Conservation (phyloP, 92 coral and sea anemone species). For the Porites rus region DNA sequence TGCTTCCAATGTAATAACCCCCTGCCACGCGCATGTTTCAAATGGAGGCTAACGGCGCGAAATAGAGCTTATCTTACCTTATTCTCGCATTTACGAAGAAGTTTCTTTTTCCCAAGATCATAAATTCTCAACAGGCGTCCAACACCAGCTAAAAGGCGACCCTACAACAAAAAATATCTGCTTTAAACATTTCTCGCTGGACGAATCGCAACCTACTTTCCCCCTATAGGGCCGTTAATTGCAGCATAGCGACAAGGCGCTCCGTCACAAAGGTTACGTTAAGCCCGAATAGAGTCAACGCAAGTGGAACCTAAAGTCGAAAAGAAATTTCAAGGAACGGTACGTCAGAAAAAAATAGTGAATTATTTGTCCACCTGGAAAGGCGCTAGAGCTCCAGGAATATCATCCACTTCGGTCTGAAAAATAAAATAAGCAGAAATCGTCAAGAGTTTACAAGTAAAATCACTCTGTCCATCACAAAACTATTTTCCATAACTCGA, state of each 20-base stretch:
- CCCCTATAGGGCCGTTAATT: no score
- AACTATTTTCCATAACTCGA: background rate
- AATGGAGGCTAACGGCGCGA: no score
- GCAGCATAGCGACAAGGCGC: no score
- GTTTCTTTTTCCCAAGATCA: constrained; percentile 96
- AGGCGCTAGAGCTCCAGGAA: constrained; percentile 91
- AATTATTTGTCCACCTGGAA: constrained; percentile 80
- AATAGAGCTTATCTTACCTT: constrained; percentile 61
- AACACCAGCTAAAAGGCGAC: constrained; percentile 94
- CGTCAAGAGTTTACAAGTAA: background rate
- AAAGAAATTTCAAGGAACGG: no score
- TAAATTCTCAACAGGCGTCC: constrained; percentile 93
- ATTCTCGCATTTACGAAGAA: constrained; percentile 97
- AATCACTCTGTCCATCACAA: background rate
- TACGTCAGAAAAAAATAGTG: no score
- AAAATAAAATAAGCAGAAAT: background rate
- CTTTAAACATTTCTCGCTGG: background rate
- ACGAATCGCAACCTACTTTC: background rate
- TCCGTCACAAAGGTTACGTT: no score
- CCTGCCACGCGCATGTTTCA: background rate
- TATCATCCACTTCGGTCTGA: constrained; percentile 96
- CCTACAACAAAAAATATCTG: constrained; percentile 52
- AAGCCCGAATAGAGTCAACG: no score
- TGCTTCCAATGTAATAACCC: no score
- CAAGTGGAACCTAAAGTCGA: no score